Base-by-base conservation (phyloP, 2,113 vertebrate genomes). In the Ranitomeya variabilis region DNA sequence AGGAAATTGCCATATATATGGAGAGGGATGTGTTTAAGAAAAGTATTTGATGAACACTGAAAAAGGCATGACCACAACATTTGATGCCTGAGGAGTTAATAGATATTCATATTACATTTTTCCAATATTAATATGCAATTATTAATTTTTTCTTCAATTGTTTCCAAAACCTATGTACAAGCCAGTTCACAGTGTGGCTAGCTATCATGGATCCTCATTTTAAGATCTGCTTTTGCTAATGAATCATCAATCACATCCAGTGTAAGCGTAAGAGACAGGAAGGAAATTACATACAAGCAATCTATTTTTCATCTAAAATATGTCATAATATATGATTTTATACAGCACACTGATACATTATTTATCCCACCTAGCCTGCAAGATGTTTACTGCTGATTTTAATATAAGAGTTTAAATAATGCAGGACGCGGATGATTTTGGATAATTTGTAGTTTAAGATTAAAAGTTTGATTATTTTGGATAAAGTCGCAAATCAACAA, bases 251-350 rank as follows among this genome's bases (percentile, higher is more conserved):
- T 89, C 87, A 89, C 64, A 37, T 78, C 87, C 26, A 89, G 23
- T 85, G 71, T 80, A 89, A 84, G 81, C 31, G 31, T 85, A 89
- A 59, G 60, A 66, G 82, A 84, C 82, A 85, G 82, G 59, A 71
- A 52, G 74, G 73, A 84, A 89, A 84, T 89, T 89, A 89, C 87
- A 89, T 69, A 64, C 82, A 89, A 77, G 87, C 87, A 89, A 89
- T 85, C 81, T 85, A 69, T 89, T 83, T 89, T 84, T 83, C 87
- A 89, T 84, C 73, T 89, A 57, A 85, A 79, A 89, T 85, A 67
- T 89, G 87, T 89, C 87, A 89, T 79, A 85, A 79, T 79, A 78
- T 78, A 85, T 71, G 74, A 67, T 85, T 77, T 79, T 89, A 78
- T 66, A 14, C 69, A 69, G 73, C 60, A 8, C 11, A 23, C 82